These are phyloP conservation scores for Yoshiicerus persimilis DNA, from an alignment of 1,140 invertebrate species.

Conservation along the genomic window DNA sequence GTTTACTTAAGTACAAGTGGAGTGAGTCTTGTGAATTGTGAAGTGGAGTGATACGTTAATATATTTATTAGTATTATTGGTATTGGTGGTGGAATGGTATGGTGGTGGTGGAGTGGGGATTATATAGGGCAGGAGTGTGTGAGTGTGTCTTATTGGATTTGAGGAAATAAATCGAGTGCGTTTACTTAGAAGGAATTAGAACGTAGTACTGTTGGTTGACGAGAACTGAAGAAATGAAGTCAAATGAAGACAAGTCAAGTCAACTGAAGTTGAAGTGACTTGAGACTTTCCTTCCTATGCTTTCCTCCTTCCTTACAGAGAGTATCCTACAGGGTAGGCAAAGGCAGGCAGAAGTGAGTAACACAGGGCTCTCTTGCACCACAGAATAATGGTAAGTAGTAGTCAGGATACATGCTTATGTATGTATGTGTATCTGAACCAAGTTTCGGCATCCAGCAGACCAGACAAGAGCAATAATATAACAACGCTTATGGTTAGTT, in stretches of 20 bases:
- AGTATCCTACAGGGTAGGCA: not conserved
- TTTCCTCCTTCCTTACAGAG: not conserved
- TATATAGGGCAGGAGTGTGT: slow-evolving; percentile 2
- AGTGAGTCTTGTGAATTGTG: no score
- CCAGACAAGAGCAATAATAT: not conserved
- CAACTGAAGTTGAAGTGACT: slow-evolving; percentile 8
- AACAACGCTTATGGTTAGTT: not conserved
- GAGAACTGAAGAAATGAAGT: slow-evolving; percentile 7
- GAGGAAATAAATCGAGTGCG: not conserved
- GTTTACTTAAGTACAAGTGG: not conserved
- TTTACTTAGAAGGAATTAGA: no score
- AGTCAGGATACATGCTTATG: not conserved
- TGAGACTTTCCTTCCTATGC: not conserved
- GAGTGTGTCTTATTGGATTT: not conserved
- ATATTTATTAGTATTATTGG: not conserved
- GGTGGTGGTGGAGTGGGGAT: no score
- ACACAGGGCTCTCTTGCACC: not conserved
- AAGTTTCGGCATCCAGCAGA: not conserved
- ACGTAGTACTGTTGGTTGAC: no score
- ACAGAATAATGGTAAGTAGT: not conserved
- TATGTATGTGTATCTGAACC: not conserved
- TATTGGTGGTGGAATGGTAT: not conserved
- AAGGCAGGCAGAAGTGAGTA: not conserved
- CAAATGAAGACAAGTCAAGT: not conserved
- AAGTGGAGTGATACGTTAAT: no score